Base-by-base conservation (phyloP, 2,113 vertebrate species). In the Aegotheles bennettii region DNA sequence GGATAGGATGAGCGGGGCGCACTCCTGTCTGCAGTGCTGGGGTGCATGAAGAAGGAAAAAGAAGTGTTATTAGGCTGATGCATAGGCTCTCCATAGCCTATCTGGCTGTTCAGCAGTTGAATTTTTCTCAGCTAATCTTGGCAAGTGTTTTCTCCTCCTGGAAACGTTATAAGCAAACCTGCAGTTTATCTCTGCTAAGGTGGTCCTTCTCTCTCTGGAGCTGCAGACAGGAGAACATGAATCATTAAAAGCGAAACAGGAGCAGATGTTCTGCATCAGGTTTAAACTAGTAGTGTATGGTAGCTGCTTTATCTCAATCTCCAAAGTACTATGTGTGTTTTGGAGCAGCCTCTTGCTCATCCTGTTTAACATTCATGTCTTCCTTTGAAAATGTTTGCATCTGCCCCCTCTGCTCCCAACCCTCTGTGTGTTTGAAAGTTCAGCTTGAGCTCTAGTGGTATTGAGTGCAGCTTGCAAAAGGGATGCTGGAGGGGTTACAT, bases 241-340 rank as follows among this genome's bases (percentile, higher is more conserved):
- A 51, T 94, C 11, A 16, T 86, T 76, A 59, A 76, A 90, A 92
- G 33, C 8, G 8, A 71, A 81, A 60, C 67, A 48, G 67, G 48
- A 89, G 60, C 95, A 92, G 96, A 92, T 94, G 75, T 88, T 92
- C 71, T 60, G 40, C 43, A 19, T 93, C 95, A 67, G 65, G 53
- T 96, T 87, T 87, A 48, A 84, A 36, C n/a, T 21, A 47, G 90
- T 59, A 33, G n/a, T 69, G 68, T 56, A 51, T 60, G 50, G 65
- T 90, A 91, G 59, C 59, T 40, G 21, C 77, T 94, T 60, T 56
- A 65, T 38, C 48, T 78, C 81, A n/a, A 10, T 59, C 90, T 93
- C 57, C 40, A 45, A 79, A 86, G 48, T 85, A 45, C 83, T 76
- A 4, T 25, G 5, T 78, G 75, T 70, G 79, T 90, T 94, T 84